phyloP scores from a whole-genome alignment of 2,888 invertebrate species.

The Clanis bilineata region DNA sequence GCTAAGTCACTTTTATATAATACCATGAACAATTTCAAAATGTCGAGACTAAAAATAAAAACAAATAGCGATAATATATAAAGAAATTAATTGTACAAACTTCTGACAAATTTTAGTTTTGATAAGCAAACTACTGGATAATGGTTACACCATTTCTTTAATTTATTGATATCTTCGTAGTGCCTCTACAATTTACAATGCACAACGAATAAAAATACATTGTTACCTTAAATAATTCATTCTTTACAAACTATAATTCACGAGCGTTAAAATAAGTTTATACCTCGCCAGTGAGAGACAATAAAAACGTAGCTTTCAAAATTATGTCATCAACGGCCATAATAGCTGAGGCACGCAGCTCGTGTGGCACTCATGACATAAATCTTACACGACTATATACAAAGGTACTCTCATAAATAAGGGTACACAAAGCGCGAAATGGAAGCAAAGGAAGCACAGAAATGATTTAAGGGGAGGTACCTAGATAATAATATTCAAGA shows the following conservation, averaged over 20 bases:
- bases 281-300: neutral
- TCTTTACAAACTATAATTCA: neutral
- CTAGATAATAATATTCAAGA: conserved; percentile 50
- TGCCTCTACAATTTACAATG: too few species aligned
- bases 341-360: conserved; percentile 5
- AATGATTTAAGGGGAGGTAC: conserved; percentile 43
- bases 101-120: too few species aligned
- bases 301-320: conserved; percentile 1
- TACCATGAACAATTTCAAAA: too few species aligned
- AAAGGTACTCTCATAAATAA: conserved; percentile 50
- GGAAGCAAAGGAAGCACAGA: conserved; percentile 38
- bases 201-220: neutral
- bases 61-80: too few species aligned
- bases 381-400: conserved; percentile 40
- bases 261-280: neutral
- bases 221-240: neutral
- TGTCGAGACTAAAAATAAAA: too few species aligned
- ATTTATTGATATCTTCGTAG: too few species aligned
- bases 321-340: conserved; percentile 16
- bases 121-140: too few species aligned
- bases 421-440: conserved; percentile 45
- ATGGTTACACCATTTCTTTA: too few species aligned
- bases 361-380: conserved; percentile 31
- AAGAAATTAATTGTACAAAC: too few species aligned
- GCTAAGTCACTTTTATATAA: too few species aligned